A percentile compares a stretch with the other conserved stretches of the same genome.
phyloP scores from a whole-genome alignment of 2,888 invertebrate species.

The Watsonalla cultraria region DNA sequence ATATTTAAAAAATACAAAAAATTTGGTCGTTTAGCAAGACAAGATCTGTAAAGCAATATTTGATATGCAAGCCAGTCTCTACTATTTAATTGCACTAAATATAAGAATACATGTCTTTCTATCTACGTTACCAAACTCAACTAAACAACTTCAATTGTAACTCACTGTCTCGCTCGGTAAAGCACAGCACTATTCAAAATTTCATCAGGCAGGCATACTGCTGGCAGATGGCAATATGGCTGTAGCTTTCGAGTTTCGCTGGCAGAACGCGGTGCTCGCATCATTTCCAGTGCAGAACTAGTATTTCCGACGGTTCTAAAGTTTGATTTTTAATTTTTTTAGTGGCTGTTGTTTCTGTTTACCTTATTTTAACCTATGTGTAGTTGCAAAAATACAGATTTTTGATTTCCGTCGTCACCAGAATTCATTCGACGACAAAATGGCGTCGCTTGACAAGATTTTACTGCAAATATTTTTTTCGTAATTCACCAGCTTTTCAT shows the following conservation, averaged over 20 bases:
- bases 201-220: slow-evolving; percentile 25
- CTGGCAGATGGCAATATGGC: slow-evolving; percentile 73
- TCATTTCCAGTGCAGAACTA: slow-evolving; percentile 63
- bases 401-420: slow-evolving; percentile 75
- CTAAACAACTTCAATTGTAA: no score
- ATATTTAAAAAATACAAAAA: no score
- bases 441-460: slow-evolving; percentile 78
- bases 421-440: slow-evolving; percentile 77
- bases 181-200: slow-evolving; percentile 29
- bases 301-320: slow-evolving; percentile 69
- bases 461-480: slow-evolving; percentile 71
- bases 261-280: slow-evolving; percentile 74
- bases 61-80: no score
- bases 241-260: slow-evolving; percentile 73
- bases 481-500: slow-evolving; percentile 50
- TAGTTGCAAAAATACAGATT: slow-evolving; percentile 55
- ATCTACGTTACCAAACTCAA: no score
- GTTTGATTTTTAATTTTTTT: slow-evolving; percentile 70
- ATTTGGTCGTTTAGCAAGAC: no score
- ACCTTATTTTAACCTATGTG: slow-evolving; percentile 55
- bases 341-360: slow-evolving; percentile 61
- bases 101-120: no score
- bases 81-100: no score
- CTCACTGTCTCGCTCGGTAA: no score
- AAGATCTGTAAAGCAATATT: no score